These are phyloP conservation scores for Atherinosoma microstoma DNA, from an alignment of 2,797 vertebrate species.

Conservation along the genomic window DNA sequence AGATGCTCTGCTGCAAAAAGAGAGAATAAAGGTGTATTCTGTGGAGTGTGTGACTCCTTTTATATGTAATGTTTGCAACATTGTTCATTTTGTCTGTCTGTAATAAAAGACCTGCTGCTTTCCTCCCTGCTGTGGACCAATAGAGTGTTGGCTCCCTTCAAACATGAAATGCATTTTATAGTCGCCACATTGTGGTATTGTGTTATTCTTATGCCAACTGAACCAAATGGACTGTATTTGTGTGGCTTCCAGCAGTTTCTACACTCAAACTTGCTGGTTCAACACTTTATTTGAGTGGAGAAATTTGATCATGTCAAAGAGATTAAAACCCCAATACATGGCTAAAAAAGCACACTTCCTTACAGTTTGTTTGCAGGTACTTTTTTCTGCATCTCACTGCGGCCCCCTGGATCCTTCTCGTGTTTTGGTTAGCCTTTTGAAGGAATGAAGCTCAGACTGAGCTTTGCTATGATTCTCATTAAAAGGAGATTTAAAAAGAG, in stretches of 20 bases:
- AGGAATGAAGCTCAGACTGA: slow-evolving; percentile 22
- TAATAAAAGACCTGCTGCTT: not conserved
- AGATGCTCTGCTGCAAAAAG: not conserved
- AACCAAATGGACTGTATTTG: not conserved
- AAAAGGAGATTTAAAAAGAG: slow-evolving; percentile 61
- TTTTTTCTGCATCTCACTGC: slow-evolving; percentile 1
- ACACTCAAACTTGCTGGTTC: not conserved
- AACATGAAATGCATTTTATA: not conserved
- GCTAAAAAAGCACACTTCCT: not conserved
- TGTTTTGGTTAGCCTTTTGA: slow-evolving; percentile 44
- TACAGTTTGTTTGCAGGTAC: slow-evolving; percentile 20
- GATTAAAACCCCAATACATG: not conserved
- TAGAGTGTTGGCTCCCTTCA: not conserved
- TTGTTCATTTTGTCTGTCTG: not conserved
- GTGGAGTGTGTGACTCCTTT: not conserved
- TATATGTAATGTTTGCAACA: not conserved
- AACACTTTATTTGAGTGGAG: not conserved
- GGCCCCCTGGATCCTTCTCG: slow-evolving; percentile 18
- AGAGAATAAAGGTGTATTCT: not conserved
- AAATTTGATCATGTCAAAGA: not conserved
- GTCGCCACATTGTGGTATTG: not conserved
- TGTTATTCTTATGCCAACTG: not conserved
- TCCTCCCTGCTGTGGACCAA: not conserved
- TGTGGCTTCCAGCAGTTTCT: not conserved
- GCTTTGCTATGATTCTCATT: slow-evolving; percentile 55